Conservation (phyloP, 2,113 vertebrate genomes). For the Oryzias celebensis region DNA sequence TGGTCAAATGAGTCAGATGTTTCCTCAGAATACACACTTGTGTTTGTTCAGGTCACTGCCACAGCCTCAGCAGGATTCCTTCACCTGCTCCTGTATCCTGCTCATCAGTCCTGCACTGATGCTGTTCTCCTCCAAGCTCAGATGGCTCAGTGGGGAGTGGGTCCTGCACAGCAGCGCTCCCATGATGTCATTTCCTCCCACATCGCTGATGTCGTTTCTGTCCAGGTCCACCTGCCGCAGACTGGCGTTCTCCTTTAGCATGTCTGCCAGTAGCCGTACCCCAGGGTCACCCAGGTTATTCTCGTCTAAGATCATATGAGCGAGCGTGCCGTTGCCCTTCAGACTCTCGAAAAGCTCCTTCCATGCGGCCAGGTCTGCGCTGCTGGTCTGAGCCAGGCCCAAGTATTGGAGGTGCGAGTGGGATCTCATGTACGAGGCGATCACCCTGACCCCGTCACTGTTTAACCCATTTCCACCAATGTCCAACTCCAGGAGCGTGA, state of each 20-base stretch:
- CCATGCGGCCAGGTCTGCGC: conserved; percentile 70
- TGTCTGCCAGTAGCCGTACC: conserved; percentile 72
- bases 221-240: conserved; percentile 77
- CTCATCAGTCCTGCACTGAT: conserved; percentile 72
- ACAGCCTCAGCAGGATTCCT: conserved; percentile 3
- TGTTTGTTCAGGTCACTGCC: conserved; percentile 13
- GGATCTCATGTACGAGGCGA: conserved; percentile 74
- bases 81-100: conserved; percentile 69
- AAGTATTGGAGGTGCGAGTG: conserved; percentile 76
- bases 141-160: conserved; percentile 53
- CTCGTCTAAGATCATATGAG: conserved; percentile 79
- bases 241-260: conserved; percentile 63
- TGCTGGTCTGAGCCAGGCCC: conserved; percentile 74
- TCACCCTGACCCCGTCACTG: conserved; percentile 67
- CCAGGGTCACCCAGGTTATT: conserved; percentile 75
- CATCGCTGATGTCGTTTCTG: conserved; percentile 72
- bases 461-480: conserved; percentile 78
- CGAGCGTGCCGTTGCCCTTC: conserved; percentile 62
- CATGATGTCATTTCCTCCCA: conserved; percentile 75
- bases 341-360: conserved; percentile 76
- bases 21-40: conserved; percentile 36
- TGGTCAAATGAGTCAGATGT: conserved; percentile 41
- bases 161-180: conserved; percentile 63
- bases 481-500: conserved; percentile 76
- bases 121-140: conserved; percentile 77